phyloP scores from a whole-genome alignment of 2,113 vertebrate species.

The Gymnobelideus leadbeateri region DNA sequence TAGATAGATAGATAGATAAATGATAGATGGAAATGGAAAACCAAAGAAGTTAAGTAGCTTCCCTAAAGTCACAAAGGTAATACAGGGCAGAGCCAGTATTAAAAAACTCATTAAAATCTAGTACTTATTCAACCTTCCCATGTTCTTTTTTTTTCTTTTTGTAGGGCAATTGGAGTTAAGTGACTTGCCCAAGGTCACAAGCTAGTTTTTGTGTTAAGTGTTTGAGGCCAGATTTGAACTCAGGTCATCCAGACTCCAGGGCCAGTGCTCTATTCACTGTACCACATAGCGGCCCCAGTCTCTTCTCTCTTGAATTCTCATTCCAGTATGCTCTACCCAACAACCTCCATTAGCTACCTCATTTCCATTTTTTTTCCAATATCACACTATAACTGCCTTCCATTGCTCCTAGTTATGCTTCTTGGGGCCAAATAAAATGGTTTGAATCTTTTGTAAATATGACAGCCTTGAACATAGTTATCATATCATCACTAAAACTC shows the following conservation, averaged over 20 bases:
- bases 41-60: neutral
- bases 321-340: too few relatives aligned
- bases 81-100: neutral
- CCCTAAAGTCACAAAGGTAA: neutral
- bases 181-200: too few relatives aligned
- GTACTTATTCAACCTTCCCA: neutral
- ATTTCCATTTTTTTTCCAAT: neutral
- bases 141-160: too few relatives aligned
- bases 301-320: too few relatives aligned
- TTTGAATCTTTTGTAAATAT: neutral
- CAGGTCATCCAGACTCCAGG: too few relatives aligned
- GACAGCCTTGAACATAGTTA: neutral
- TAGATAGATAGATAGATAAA: too few relatives aligned
- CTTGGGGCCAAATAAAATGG: neutral
- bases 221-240: too few relatives aligned
- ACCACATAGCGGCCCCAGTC: too few relatives aligned
- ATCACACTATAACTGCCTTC: neutral
- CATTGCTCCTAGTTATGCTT: neutral
- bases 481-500: neutral
- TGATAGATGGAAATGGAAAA: neutral
- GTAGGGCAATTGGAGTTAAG: too few relatives aligned
- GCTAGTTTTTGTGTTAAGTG: too few relatives aligned
- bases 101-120: neutral
- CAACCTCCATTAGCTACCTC: too few relatives aligned
- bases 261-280: too few relatives aligned